Evolutionary conservation across 2,888 invertebrate genomes (phyloP).

Genomic region (Sminthurides aquaticus): DNA sequence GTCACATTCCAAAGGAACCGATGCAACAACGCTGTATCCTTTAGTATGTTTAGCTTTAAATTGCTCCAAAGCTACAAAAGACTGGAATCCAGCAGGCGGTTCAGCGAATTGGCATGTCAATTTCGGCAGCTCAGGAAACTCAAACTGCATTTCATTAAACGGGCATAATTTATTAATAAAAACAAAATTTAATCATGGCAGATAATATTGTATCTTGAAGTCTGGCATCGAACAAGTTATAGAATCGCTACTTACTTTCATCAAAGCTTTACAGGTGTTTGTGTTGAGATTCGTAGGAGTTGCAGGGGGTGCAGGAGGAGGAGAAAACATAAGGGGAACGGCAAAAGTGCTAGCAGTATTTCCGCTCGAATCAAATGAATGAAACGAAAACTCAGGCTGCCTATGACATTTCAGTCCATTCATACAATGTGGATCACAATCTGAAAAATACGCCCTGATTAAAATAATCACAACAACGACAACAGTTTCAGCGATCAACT

Average conservation of each 20-base stretch:
- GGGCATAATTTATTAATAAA: no score
- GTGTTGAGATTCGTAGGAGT: slow-evolving; percentile 34
- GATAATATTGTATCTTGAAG: no score
- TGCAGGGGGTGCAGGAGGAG: slow-evolving; percentile 32
- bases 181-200: no score
- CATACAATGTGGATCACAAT: background rate
- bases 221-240: background rate
- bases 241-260: slow-evolving; percentile 34
- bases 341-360: slow-evolving; percentile 1
- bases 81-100: slow-evolving; percentile 35
- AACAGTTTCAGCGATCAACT: no score
- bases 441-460: no score
- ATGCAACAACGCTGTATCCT: slow-evolving; percentile 25
- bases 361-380: no score
- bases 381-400: no score
- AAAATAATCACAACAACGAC: background rate
- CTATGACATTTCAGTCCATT: no score
- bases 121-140: slow-evolving; percentile 40
- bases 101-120: slow-evolving; percentile 36
- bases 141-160: no score
- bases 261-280: slow-evolving; percentile 36
- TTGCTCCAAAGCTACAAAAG: slow-evolving; percentile 31
- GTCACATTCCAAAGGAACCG: background rate
- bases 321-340: slow-evolving; percentile 14
- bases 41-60: slow-evolving; percentile 30